These are phyloP conservation scores for Andrena bucephala DNA, from an alignment of 2,888 invertebrate species.

Conservation along the genomic window DNA sequence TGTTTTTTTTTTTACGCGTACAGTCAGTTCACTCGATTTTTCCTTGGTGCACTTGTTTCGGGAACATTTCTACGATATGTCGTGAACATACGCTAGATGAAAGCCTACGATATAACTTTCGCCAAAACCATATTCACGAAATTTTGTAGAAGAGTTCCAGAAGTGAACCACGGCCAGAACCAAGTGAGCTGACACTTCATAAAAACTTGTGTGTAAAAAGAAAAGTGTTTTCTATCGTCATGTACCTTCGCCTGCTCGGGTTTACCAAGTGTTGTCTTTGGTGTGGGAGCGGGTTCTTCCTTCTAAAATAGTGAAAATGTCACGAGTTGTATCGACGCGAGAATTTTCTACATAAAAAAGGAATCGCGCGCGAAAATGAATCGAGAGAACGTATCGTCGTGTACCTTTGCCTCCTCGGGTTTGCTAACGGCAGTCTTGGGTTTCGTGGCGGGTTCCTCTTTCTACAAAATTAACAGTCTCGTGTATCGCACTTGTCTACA, in stretches of 20 bases:
- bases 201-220: neutral
- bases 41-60: too few species aligned
- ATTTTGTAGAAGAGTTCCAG: too few species aligned
- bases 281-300: constrained; percentile 66
- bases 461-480: constrained; percentile 66
- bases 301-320: constrained; percentile 61
- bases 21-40: too few species aligned
- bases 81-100: too few species aligned
- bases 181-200: neutral
- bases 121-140: too few species aligned
- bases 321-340: neutral
- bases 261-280: constrained; percentile 71
- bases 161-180: too few species aligned
- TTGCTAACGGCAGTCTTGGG: constrained; percentile 63
- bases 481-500: constrained; percentile 7
- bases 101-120: too few species aligned
- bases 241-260: constrained; percentile 74
- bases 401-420: constrained; percentile 73
- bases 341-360: too few species aligned
- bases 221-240: constrained; percentile 25
- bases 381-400: constrained; percentile 12
- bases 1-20: neutral
- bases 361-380: neutral
- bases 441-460: constrained; percentile 69
- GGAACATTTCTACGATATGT: too few species aligned